Conservation (phyloP, 2,888 invertebrate genomes). For the Nemurella pictetii region DNA sequence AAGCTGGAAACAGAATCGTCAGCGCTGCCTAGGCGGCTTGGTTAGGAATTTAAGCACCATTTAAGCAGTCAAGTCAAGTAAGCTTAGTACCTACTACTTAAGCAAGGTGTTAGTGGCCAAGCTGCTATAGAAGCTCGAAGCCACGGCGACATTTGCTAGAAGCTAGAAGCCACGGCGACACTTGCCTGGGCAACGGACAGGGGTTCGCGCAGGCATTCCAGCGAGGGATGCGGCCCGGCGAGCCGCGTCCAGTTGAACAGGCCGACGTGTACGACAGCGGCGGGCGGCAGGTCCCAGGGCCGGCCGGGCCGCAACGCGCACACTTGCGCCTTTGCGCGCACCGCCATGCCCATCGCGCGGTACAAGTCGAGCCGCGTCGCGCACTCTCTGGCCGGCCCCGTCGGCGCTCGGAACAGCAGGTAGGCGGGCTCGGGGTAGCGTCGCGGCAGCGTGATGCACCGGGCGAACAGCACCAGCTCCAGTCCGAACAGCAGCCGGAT, state of each 20-base stretch:
- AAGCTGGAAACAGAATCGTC: too few species aligned
- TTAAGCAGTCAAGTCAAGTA: too few species aligned
- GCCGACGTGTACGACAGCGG: background rate
- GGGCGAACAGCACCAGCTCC: conserved; percentile 52
- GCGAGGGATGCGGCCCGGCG: background rate
- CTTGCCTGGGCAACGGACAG: too few species aligned
- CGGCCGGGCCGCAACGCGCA: background rate
- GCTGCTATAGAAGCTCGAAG: too few species aligned
- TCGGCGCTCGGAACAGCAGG: conserved; percentile 57
- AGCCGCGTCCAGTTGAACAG: background rate
- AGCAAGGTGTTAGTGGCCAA: too few species aligned
- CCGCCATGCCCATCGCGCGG: conserved; percentile 57
- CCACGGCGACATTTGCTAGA: too few species aligned
- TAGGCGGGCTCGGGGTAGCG: conserved; percentile 57
- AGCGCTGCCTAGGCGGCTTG: too few species aligned
- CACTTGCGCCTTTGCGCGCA: background rate
- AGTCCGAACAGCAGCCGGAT: conserved; percentile 54
- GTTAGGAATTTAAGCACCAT: too few species aligned
- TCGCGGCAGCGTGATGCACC: conserved; percentile 55
- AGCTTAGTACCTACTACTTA: too few species aligned
- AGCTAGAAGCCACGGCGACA: too few species aligned
- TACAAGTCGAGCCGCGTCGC: conserved; percentile 56
- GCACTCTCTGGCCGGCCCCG: conserved; percentile 57
- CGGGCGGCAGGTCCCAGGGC: background rate
- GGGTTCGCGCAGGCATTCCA: background rate